Evolutionary conservation across 2,797 vertebrate genomes (phyloP).

Genomic region (Rhynchotus rufescens): DNA sequence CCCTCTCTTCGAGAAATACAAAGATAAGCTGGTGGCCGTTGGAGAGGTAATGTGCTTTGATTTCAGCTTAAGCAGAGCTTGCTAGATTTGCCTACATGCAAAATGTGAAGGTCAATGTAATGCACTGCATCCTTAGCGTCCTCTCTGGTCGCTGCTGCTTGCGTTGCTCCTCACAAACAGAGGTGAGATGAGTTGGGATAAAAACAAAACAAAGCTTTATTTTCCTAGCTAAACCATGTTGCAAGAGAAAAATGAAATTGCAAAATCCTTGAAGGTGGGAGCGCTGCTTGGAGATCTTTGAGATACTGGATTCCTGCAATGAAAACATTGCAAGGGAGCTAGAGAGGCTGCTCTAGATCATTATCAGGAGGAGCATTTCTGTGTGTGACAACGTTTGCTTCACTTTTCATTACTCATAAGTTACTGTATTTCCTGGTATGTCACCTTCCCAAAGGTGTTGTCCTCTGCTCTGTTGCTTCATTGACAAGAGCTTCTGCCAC

Average conservation of each 20-base stretch:
- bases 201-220: background rate
- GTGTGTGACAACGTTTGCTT: background rate
- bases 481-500: background rate
- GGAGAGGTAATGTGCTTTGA: conserved; percentile 58
- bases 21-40: conserved; percentile 57
- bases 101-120: background rate
- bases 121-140: background rate
- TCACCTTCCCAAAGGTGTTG: background rate
- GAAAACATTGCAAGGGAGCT: background rate
- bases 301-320: background rate
- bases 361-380: background rate
- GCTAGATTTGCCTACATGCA: background rate
- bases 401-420: background rate
- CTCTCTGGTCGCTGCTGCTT: background rate
- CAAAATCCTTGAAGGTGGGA: background rate
- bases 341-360: background rate
- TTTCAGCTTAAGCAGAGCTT: background rate
- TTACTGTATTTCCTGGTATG: background rate
- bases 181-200: background rate
- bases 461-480: background rate
- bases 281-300: background rate
- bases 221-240: background rate
- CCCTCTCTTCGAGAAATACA: conserved; percentile 65
- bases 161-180: background rate
- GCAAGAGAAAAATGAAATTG: background rate